A percentile compares a stretch with the other conserved stretches of the same genome.
These are phyloP conservation scores for Lepeophtheirus nordmannii DNA, from an alignment of 2,888 invertebrate species.

Conservation along the genomic window DNA sequence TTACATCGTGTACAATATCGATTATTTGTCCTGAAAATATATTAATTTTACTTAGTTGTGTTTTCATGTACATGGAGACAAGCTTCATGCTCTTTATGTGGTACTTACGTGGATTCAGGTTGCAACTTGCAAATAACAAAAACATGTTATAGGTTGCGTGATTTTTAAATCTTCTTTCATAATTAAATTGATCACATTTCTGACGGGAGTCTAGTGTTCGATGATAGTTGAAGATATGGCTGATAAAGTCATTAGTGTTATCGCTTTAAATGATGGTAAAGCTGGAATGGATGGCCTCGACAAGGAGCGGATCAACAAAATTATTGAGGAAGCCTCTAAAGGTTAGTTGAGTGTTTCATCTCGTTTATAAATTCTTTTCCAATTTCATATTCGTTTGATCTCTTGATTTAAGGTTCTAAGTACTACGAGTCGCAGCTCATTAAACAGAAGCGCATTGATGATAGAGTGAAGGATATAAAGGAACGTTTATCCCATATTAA, in stretches of 20 bases:
- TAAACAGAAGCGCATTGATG: constrained; percentile 38
- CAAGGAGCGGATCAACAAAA: constrained; percentile 32
- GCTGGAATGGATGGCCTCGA: constrained; percentile 32
- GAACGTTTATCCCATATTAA: constrained; percentile 31
- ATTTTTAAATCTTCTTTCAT: background rate
- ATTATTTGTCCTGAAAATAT: too few relatives aligned
- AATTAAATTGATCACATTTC: background rate
- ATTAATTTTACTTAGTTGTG: too few relatives aligned
- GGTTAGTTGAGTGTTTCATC: background rate
- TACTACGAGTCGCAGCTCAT: constrained; percentile 41
- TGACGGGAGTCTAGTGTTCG: too few relatives aligned
- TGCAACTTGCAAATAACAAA: too few relatives aligned
- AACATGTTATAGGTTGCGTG: background rate
- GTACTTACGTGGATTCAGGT: too few relatives aligned
- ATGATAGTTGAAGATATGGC: too few relatives aligned
- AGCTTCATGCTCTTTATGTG: too few relatives aligned
- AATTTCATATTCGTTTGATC: background rate
- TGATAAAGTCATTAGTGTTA: background rate
- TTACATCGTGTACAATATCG: too few relatives aligned
- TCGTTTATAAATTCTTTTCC: background rate
- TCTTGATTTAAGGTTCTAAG: constrained; percentile 34
- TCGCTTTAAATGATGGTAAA: constrained; percentile 25
- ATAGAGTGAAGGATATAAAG: constrained; percentile 35
- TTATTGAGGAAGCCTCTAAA: constrained; percentile 36
- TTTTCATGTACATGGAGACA: too few relatives aligned